These are phyloP conservation scores for Drosophila equinoxialis DNA, from an alignment of 1,140 invertebrate species.

Conservation along the genomic window DNA sequence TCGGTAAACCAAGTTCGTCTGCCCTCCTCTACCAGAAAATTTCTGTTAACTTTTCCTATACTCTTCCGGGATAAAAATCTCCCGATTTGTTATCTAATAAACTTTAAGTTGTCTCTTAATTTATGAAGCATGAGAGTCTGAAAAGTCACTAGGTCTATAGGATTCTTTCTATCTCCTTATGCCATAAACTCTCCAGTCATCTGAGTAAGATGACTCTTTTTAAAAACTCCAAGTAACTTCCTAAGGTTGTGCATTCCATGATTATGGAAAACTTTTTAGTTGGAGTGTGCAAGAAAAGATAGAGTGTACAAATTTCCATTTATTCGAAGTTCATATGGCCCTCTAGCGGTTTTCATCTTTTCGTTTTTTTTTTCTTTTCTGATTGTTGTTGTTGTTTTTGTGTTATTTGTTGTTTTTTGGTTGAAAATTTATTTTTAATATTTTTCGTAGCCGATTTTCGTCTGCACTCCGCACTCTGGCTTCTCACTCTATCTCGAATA, in stretches of 20 bases:
- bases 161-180: too few species aligned
- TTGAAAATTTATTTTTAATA: slow-evolving; percentile 76
- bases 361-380: background rate
- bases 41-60: slow-evolving; percentile 9
- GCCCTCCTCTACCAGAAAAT: slow-evolving; percentile 7
- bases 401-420: slow-evolving; percentile 59
- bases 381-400: slow-evolving; percentile 51
- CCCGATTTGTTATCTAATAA: too few species aligned
- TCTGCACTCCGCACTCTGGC: slow-evolving; percentile 38
- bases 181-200: too few species aligned
- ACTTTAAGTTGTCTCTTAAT: too few species aligned
- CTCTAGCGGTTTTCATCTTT: background rate
- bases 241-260: too few species aligned
- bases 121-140: too few species aligned
- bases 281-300: background rate
- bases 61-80: background rate
- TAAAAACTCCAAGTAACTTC: too few species aligned
- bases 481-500: slow-evolving; percentile 6
- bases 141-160: too few species aligned
- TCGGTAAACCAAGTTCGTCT: slow-evolving; percentile 27
- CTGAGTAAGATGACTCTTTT: too few species aligned
- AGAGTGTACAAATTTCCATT: background rate
- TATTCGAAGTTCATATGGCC: background rate
- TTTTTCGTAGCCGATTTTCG: slow-evolving; percentile 57
- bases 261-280: too few species aligned